These are phyloP conservation scores for Nylanderia fulva DNA, from an alignment of 1,140 invertebrate genomes.

Conservation along the genomic window DNA sequence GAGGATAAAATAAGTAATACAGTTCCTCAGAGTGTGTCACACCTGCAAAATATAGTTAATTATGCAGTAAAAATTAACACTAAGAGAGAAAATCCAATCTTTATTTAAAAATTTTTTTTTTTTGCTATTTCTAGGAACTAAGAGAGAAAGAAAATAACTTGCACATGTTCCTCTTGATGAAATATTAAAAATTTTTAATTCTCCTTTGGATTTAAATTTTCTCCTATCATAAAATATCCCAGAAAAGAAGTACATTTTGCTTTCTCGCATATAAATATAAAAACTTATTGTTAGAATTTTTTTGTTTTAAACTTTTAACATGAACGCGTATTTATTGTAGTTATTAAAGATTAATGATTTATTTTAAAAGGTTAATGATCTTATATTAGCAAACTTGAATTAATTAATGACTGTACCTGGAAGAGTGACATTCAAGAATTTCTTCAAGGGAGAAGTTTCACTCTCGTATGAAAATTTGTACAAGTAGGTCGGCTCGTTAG, in stretches of 20 bases:
- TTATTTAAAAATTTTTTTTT: background rate
- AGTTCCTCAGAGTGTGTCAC: slow-evolving; percentile 77
- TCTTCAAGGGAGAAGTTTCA: slow-evolving; percentile 36
- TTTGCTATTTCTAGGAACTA: no score
- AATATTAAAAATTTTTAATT: background rate
- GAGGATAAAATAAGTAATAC: slow-evolving; percentile 72
- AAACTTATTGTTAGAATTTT: background rate
- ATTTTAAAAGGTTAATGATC: background rate
- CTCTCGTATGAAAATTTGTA: slow-evolving; percentile 85
- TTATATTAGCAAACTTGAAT: background rate
- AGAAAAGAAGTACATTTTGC: background rate
- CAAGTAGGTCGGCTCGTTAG: slow-evolving; percentile 81
- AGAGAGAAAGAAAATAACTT: no score
- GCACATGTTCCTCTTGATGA: no score
- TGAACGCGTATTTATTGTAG: background rate
- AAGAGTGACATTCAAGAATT: background rate
- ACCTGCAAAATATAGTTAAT: slow-evolving; percentile 64
- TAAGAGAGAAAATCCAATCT: slow-evolving; percentile 9
- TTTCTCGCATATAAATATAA: background rate
- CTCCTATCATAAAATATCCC: background rate
- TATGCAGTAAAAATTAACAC: background rate
- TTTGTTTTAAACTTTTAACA: background rate
- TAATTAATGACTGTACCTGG: slow-evolving; percentile 42
- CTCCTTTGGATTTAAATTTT: background rate
- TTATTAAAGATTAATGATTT: background rate